Evolutionary conservation across 2,888 invertebrate species (phyloP), one percentile per base, ranked within the genome.

Genomic region (Eristalis pertinax): DNA sequence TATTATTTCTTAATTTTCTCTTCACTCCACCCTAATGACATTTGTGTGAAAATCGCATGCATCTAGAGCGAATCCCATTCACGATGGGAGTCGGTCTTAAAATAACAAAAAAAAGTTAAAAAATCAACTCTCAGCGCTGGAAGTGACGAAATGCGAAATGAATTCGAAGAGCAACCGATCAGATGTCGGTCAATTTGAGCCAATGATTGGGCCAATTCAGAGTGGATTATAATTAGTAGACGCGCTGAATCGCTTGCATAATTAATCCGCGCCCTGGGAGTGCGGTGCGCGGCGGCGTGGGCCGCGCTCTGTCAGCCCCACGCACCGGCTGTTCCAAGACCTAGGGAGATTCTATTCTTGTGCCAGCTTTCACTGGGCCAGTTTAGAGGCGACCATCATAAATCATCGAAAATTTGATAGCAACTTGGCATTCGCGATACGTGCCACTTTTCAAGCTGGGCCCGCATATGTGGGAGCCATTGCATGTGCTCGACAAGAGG

Each of bases 281-380:
- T 29, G 35, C 11, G 35, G 35, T n/a, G n/a, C 35, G 26, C 13
- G 43, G 15, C n/a, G 19, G 50, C 7, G 50, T 50, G 50, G 50
- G 50, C 19, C 19, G 50, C 8, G 10, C 1, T 2, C 8, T 5
- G 5, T 50, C n/a, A 26, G n/a, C 50, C 15, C 32, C 73, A 62
- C 19, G n/a, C 60, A 26, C 26, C 5, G 10, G 10, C 13, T 32
- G 60, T 8, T 24, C 26, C 41, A 26, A 22, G 32, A 11, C 35
- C 32, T 2, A 32, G 4, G 32, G 32, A 4, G n/a, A 56, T 77
- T 77, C 62, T 67, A 13, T 67, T 63, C 72, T 83, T 22, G 29
- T 29, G n/a, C 8, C 43, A 43, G 73, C 72, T 78, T 83, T 83
- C 78, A 77, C 78, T 73, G 82, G 41, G 67, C 76, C 62, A 82